Percentiles rank a stretch among this genome's conserved stretches.
phyloP scores from a whole-genome alignment of 2,797 vertebrate species.

The Cirrhinus mrigala region DNA sequence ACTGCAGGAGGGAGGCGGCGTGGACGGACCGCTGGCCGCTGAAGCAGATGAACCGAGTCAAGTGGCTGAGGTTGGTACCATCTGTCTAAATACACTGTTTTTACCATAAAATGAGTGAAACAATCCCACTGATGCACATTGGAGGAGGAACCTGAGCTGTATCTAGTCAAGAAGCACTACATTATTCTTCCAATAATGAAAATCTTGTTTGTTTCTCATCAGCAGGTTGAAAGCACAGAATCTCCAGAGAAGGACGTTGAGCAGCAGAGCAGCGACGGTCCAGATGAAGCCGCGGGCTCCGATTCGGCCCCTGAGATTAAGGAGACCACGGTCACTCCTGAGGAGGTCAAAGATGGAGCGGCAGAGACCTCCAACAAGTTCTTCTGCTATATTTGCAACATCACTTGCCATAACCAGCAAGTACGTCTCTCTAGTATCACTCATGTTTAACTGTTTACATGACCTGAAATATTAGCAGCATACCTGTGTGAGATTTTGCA shows the following conservation, averaged over 20 bases:
- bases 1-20: slow-evolving; percentile 64
- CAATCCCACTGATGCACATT: background rate
- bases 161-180: background rate
- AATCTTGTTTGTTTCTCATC: slow-evolving; percentile 14
- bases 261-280: slow-evolving; percentile 80
- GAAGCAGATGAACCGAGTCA: slow-evolving; percentile 67
- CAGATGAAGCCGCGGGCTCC: slow-evolving; percentile 74
- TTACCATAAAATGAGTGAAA: background rate
- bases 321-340: slow-evolving; percentile 54
- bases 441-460: background rate
- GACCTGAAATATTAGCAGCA: no score
- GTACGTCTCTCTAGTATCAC: slow-evolving; percentile 67
- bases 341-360: slow-evolving; percentile 67
- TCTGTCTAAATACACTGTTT: background rate
- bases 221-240: slow-evolving; percentile 76
- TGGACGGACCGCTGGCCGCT: slow-evolving; percentile 53
- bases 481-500: background rate
- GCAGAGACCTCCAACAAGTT: slow-evolving; percentile 80
- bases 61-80: slow-evolving; percentile 64
- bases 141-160: background rate
- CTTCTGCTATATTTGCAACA: slow-evolving; percentile 96
- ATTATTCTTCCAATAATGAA: background rate
- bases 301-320: slow-evolving; percentile 69
- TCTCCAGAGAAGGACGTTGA: slow-evolving; percentile 81
- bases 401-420: slow-evolving; percentile 91